phyloP scores from a whole-genome alignment of 92 coral and sea anemone genomes.

The Umimayanthus chanpuru region DNA sequence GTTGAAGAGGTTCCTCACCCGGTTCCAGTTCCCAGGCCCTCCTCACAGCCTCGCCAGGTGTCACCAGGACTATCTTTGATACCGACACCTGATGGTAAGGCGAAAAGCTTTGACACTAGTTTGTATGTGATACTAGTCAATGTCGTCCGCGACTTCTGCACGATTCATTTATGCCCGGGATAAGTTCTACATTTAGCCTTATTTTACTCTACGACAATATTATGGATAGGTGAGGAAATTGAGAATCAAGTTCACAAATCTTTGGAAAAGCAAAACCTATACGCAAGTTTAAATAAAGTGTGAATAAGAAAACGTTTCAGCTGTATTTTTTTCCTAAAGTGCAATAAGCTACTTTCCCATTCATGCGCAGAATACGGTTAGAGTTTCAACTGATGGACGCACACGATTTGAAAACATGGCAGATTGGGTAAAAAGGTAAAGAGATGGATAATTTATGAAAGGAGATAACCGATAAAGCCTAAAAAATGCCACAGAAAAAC shows the following conservation, averaged over 20 bases:
- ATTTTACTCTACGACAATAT: background rate
- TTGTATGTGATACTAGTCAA: background rate
- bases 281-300: background rate
- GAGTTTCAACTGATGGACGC: no score
- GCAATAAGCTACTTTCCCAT: no score
- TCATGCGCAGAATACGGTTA: no score
- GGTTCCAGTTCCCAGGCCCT: constrained; percentile 63
- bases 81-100: constrained; percentile 75
- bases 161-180: background rate
- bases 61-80: constrained; percentile 55
- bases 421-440: no score
- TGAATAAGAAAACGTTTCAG: no score
- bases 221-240: no score
- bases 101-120: background rate
- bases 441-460: no score
- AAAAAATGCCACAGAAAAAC: no score
- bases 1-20: constrained; percentile 62
- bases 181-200: background rate
- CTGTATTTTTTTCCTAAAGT: no score
- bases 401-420: no score
- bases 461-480: no score
- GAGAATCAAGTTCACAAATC: no score
- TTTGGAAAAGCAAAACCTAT: background rate
- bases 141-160: background rate
- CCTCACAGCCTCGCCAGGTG: constrained; percentile 58